Conservation (phyloP, 1,140 invertebrate genomes). For the Paraescarpia echinospica region DNA sequence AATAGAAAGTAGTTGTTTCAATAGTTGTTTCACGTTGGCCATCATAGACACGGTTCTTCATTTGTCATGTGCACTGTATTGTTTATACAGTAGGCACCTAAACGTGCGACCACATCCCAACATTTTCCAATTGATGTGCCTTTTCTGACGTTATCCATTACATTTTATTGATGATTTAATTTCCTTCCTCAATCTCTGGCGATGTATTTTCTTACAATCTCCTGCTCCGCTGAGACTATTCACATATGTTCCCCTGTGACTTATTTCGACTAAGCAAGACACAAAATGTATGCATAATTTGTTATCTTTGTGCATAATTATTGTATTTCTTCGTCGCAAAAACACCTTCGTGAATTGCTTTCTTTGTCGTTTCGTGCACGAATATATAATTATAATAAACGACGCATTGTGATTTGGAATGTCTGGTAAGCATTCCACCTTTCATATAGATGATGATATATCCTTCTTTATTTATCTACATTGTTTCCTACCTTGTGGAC, state of each 20-base stretch:
- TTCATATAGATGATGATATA: no score
- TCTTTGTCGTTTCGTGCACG: background rate
- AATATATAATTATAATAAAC: background rate
- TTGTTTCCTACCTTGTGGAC: no score
- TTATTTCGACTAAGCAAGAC: background rate
- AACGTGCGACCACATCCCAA: background rate
- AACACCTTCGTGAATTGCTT: background rate
- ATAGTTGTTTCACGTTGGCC: background rate
- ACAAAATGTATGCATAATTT: background rate
- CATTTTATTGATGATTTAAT: background rate
- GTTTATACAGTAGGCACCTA: background rate
- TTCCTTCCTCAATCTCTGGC: background rate
- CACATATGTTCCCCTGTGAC: background rate
- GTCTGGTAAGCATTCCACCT: no score
- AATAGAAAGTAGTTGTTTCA: no score
- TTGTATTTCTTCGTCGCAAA: background rate
- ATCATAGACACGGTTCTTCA: background rate
- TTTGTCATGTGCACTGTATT: background rate
- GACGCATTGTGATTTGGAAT: background rate
- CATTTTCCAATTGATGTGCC: no score
- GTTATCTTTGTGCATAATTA: background rate
- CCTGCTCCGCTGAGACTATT: background rate
- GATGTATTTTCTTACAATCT: background rate
- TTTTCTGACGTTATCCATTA: no score
- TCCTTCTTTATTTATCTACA: no score